These are phyloP conservation scores for Piezodorus guildinii DNA, from an alignment of 1,140 invertebrate species.

Conservation along the genomic window DNA sequence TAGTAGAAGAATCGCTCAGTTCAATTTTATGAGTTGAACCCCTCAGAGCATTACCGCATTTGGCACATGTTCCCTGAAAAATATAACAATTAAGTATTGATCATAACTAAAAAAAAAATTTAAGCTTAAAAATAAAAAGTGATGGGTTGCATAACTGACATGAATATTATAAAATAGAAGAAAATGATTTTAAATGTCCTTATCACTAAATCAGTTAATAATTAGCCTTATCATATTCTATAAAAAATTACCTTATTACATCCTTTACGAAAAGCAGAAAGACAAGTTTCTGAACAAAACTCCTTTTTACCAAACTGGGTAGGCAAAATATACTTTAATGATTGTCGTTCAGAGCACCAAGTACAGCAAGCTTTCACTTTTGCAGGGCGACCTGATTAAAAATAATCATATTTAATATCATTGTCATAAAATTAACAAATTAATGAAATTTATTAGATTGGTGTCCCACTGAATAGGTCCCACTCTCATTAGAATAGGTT, in stretches of 20 bases:
- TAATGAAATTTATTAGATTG: too few relatives aligned
- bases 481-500: too few relatives aligned
- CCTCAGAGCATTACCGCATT: slow-evolving; percentile 74
- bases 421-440: too few relatives aligned
- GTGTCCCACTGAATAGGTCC: too few relatives aligned
- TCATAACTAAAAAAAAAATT: too few relatives aligned
- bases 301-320: slow-evolving; percentile 81
- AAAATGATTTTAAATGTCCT: too few relatives aligned
- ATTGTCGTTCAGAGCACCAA: slow-evolving; percentile 75
- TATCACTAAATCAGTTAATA: too few relatives aligned
- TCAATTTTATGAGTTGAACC: slow-evolving; percentile 44
- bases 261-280: slow-evolving; percentile 76
- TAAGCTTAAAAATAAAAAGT: too few relatives aligned
- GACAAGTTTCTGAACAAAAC: slow-evolving; percentile 81
- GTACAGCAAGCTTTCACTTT: slow-evolving; percentile 46
- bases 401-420: neutral
- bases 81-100: neutral
- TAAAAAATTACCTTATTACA: slow-evolving; percentile 50
- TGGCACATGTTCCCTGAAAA: slow-evolving; percentile 27
- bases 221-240: too few relatives aligned
- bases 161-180: too few relatives aligned
- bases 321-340: slow-evolving; percentile 72
- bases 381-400: slow-evolving; percentile 28
- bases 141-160: too few relatives aligned
- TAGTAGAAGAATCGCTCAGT: slow-evolving; percentile 44